Evolutionary conservation across 1,140 invertebrate species (phyloP), one percentile per base, ranked within the genome.

Genomic region (Chionoecetes opilio): DNA sequence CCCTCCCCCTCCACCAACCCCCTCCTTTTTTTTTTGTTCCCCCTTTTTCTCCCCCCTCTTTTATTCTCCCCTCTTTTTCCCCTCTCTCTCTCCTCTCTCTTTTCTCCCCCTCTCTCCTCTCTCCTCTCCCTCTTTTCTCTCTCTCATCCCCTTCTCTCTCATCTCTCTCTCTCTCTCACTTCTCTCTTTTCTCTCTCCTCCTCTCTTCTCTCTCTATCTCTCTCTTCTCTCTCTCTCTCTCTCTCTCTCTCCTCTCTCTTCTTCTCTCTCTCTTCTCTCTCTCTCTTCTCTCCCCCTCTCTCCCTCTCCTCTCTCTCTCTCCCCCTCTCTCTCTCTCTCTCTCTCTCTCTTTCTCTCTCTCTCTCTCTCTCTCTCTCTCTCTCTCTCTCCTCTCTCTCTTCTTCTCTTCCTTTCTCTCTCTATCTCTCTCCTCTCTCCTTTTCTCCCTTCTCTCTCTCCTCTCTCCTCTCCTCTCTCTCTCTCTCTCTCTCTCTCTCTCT

Each of bases 121-220:
- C 21, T 86, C 84, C 21, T 21, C 3, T 21, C 8, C 34, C 3
- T 31, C 29, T 31, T 86, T 2, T 31, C 34, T 37, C 9, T 86
- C 17, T 26, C 84, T 34, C 34, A 3, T 9, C 32, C 34, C 29
- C 31, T 86, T 9, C 21, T 21, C 9, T 21, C 29, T 9, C 21
- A 14, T 86, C 82, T 84, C 82, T 84, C 26, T 84, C 31, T 86
- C 84, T 31, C 29, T 32, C 84, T 86, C 84, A 29, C 82, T 26
- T 8, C 26, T 3, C 82, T 5, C 82, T 26, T 84, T 32, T 5
- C 82, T 26, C 31, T 84, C 5, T 8, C 82, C 31, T 8, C 26
- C 82, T 8, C 31, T 26, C 26, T 84, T n/a, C n/a, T n/a, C n/a
- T n/a, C n/a, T n/a, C n/a, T n/a, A n/a, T n/a, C n/a, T n/a, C n/a